Evolutionary conservation across 2,113 vertebrate genomes (phyloP).

Genomic region (Upupa epops): DNA sequence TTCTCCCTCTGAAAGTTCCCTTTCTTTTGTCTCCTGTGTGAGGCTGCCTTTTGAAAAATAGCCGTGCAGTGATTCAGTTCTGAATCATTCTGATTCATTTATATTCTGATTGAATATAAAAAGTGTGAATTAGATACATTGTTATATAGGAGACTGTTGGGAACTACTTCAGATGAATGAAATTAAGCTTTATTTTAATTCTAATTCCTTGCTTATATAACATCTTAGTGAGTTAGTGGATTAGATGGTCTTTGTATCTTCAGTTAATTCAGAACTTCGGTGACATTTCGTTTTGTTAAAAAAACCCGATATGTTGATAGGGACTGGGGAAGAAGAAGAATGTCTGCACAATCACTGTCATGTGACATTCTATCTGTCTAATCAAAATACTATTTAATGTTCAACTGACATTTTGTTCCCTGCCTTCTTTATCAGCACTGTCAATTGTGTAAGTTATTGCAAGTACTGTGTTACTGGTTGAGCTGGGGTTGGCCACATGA

Average conservation of each 20-base stretch:
- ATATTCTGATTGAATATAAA: not conserved
- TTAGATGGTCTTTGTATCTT: not conserved
- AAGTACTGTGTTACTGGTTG: not conserved
- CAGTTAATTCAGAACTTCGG: not conserved
- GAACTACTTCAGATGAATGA: not conserved
- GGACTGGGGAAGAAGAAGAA: not conserved
- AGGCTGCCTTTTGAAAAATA: not conserved
- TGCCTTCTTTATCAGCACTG: not conserved
- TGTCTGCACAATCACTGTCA: not conserved
- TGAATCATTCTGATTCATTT: accelerated
- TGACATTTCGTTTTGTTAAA: not conserved
- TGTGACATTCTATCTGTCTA: not conserved
- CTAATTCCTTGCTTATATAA: not conserved
- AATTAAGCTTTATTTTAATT: not conserved
- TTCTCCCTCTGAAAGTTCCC: accelerated
- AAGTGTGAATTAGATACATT: not conserved
- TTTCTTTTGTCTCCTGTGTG: not conserved
- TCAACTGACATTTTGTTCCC: not conserved
- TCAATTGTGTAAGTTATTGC: not conserved
- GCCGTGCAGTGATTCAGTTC: not conserved
- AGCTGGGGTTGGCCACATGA: no score
- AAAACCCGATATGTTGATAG: not conserved
- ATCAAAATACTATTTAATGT: not conserved
- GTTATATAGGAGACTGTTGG: not conserved
- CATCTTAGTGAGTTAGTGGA: not conserved